Base-by-base conservation (phyloP, 2,113 vertebrate species). In the zebrafish (Danio rerio) region DNA sequence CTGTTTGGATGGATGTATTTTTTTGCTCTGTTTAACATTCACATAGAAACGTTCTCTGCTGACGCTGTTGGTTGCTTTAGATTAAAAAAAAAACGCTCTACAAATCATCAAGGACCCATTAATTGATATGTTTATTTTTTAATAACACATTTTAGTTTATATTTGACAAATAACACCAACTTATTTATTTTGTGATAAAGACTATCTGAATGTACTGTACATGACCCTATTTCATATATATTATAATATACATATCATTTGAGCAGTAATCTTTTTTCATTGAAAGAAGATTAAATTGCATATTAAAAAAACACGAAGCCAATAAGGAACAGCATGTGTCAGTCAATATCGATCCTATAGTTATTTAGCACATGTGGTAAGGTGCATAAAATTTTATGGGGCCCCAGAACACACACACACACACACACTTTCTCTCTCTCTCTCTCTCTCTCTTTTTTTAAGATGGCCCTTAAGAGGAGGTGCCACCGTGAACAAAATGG, bases 401-500 rank as follows among this genome's bases (percentile, higher is more conserved):
- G 11, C 13, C 18, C 18, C 9, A 47, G 16, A 45, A 18, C 31
- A 2, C 31, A n/a, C n/a, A n/a, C n/a, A n/a, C n/a, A n/a, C n/a
- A n/a, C 31, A 2, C 31, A 2, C 31, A 2, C 31, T 31, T 3
- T 31, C 31, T 31, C 31, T 31, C 31, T 31, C 31, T 31, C 31
- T 31, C 11, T 40, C 11, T 40, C 12, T 18, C n/a, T 68, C 11
- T 9, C 9, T 58, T 58, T 50, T 55, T 56, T 62, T 10, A 12
- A 5, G 16, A 55, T 49, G 11, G 31, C 2, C 47, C 3, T 6
- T 8, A 31, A 62, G 20, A 82, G 80, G 86, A 82, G 86, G 83
- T 76, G 80, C 20, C 76, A 78, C 76, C 85, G 76, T 82, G 56
- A 85, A 79, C 79, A 83, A 81, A 66, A 65, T 15, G 16, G 18